phyloP scores from a whole-genome alignment of 2,888 invertebrate species.

The Clistopyga incitator region DNA sequence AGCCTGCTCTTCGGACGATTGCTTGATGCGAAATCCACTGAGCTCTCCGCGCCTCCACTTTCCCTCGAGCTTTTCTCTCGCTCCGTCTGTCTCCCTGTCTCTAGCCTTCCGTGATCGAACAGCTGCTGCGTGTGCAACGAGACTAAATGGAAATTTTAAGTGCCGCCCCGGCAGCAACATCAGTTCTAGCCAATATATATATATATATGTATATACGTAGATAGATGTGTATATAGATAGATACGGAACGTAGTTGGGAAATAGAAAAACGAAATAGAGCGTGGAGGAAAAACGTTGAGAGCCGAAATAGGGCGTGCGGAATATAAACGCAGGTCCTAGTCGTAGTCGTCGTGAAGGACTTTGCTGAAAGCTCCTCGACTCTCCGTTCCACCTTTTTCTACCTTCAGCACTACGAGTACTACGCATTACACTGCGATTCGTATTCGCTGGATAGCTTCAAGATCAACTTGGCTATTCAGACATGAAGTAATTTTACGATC shows the following conservation, averaged over 20 bases:
- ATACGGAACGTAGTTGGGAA: conserved; percentile 14
- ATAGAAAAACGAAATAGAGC: conserved; percentile 64
- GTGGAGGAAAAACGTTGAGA: conserved; percentile 60
- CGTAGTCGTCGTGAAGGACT: conserved; percentile 33
- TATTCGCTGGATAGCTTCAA: background rate
- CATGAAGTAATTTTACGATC: background rate
- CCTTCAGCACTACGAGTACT: conserved; percentile 16
- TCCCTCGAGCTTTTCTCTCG: conserved; percentile 36
- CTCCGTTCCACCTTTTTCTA: conserved; percentile 5
- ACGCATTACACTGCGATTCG: background rate
- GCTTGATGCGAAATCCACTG: conserved; percentile 30
- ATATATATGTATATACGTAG: background rate
- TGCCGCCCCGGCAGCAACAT: conserved; percentile 68
- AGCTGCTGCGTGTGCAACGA: conserved; percentile 71
- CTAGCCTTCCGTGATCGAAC: conserved; percentile 67
- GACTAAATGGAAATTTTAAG: conserved; percentile 78
- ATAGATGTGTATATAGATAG: background rate
- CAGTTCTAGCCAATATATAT: conserved; percentile 13
- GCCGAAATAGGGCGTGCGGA: conserved; percentile 63
- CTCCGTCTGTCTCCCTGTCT: conserved; percentile 45
- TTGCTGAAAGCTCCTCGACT: conserved; percentile 35
- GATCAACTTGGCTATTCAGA: background rate
- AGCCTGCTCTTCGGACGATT: conserved; percentile 31
- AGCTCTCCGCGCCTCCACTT: conserved; percentile 14
- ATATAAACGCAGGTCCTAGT: conserved; percentile 59